These are phyloP conservation scores for Prolemur simus DNA, from an alignment of 2,113 vertebrate species.

Conservation along the genomic window DNA sequence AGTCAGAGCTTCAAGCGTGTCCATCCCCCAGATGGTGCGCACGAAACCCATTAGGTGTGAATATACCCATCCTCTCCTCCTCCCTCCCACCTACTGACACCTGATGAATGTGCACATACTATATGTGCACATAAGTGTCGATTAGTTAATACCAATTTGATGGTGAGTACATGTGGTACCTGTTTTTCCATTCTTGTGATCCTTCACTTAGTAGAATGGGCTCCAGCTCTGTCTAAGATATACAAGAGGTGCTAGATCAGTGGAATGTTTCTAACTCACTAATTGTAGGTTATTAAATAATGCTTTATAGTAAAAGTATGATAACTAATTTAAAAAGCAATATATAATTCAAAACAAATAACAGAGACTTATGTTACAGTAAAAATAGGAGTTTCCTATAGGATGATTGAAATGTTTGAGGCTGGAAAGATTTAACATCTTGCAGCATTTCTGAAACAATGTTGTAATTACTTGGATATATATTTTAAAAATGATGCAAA, in stretches of 20 bases:
- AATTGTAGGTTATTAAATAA: background rate
- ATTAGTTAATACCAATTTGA: no score
- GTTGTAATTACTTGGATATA: background rate
- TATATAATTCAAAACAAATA: background rate
- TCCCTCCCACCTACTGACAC: no score
- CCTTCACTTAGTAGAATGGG: no score
- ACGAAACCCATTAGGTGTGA: no score
- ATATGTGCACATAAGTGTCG: no score
- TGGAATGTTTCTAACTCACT: background rate
- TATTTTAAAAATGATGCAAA: conserved; percentile 23
- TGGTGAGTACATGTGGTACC: no score
- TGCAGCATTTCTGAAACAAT: background rate
- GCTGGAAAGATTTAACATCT: background rate
- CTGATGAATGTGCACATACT: no score
- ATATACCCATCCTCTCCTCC: no score
- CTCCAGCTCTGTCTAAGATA: no score
- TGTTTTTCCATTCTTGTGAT: no score
- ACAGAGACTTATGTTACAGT: background rate
- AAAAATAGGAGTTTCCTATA: background rate
- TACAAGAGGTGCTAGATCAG: background rate
- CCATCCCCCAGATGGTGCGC: no score
- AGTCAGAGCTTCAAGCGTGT: no score
- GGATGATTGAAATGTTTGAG: background rate
- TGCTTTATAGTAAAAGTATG: background rate
- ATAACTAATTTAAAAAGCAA: conserved; percentile 42